These are phyloP conservation scores for Brachionus koreanus DNA, from an alignment of 1,140 invertebrate species.

Conservation along the genomic window DNA sequence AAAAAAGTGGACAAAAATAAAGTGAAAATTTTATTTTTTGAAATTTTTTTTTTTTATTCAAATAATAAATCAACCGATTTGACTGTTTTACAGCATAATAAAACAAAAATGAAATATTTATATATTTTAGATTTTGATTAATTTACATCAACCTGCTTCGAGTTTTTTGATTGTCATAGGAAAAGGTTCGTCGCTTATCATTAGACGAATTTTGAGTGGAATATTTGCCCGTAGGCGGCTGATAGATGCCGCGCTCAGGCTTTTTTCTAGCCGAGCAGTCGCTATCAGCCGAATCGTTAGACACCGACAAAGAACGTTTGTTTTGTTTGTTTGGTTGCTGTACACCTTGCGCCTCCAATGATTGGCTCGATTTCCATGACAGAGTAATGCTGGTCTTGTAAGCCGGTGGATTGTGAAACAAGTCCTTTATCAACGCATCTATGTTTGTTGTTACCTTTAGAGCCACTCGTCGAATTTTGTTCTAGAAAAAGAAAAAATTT, in stretches of 20 bases:
- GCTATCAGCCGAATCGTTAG: not conserved
- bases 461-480: constrained; percentile 78
- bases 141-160: not conserved
- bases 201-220: not conserved
- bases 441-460: constrained; percentile 87
- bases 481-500: constrained; percentile 58
- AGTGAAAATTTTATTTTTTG: no score
- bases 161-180: not conserved
- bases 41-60: not conserved
- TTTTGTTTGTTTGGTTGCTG: constrained; percentile 18
- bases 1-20: no score
- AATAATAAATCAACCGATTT: not conserved
- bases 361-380: constrained; percentile 71
- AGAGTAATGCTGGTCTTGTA: constrained; percentile 79
- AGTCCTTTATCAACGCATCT: constrained; percentile 83
- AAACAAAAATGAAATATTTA: not conserved
- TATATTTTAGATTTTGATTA: not conserved
- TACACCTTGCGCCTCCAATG: constrained; percentile 53
- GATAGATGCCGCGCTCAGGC: constrained; percentile 45
- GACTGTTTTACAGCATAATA: not conserved
- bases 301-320: not conserved
- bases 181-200: not conserved
- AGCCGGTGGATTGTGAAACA: constrained; percentile 86
- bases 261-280: constrained; percentile 36
- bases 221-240: constrained; percentile 40